Evolutionary conservation across 2,113 vertebrate genomes (phyloP).

Genomic region (Azemiops feae): DNA sequence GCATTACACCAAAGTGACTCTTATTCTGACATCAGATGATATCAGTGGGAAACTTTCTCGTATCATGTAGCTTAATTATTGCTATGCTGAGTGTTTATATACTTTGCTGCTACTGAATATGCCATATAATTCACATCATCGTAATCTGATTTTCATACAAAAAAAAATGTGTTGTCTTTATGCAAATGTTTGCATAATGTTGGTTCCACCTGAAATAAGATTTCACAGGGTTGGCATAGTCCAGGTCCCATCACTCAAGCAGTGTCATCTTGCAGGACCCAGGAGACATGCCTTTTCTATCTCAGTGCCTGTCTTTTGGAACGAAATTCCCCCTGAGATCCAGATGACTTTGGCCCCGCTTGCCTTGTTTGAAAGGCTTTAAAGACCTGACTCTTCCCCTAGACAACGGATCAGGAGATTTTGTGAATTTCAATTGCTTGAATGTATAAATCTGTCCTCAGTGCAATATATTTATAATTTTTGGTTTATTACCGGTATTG

Average conservation of each 20-base stretch:
- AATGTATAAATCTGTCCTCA: background rate
- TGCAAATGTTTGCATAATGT: background rate
- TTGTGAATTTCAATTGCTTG: background rate
- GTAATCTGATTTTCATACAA: background rate
- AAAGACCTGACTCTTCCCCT: background rate
- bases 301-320: background rate
- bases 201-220: background rate
- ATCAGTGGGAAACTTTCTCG: constrained; percentile 11
- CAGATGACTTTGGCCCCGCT: background rate
- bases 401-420: background rate
- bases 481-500: background rate
- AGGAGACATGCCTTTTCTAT: background rate
- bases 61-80: constrained; percentile 25
- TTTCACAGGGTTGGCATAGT: background rate
- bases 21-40: background rate
- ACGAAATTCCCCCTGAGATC: background rate
- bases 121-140: background rate
- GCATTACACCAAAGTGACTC: background rate
- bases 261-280: background rate
- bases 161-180: background rate
- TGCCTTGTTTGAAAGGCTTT: background rate
- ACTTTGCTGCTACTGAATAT: background rate
- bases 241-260: background rate
- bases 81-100: background rate
- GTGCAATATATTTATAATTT: background rate